Conservation (phyloP, 2,888 invertebrate species). For the Synanthedon formicaeformis region DNA sequence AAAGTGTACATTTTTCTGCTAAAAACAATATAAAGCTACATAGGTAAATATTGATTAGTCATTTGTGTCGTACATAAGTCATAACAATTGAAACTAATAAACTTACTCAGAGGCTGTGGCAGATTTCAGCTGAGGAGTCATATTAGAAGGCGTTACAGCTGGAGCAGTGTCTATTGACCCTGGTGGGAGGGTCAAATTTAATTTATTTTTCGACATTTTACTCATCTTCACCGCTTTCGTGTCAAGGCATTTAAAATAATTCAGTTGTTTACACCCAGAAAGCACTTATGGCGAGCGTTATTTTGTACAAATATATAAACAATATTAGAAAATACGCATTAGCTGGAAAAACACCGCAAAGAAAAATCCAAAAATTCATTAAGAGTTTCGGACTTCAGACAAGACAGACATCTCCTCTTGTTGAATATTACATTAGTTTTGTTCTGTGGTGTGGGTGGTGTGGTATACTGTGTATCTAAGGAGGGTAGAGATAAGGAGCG, state of each 20-base stretch:
- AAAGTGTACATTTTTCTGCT: too few relatives aligned
- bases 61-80: constrained; percentile 18
- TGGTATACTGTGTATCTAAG: too few relatives aligned
- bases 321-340: neutral
- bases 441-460: too few relatives aligned
- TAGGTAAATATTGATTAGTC: too few relatives aligned
- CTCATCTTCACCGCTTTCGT: constrained; percentile 41
- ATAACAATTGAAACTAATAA: constrained; percentile 9
- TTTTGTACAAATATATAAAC: neutral
- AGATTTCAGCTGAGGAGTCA: constrained; percentile 71
- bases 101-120: constrained; percentile 70
- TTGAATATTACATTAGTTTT: too few relatives aligned
- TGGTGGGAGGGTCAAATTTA: constrained; percentile 90
- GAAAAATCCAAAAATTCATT: neutral
- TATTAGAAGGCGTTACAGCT: constrained; percentile 69
- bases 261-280: neutral
- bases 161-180: constrained; percentile 85
- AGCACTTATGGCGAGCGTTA: neutral
- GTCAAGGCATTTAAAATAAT: neutral
- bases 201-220: constrained; percentile 91
- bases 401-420: too few relatives aligned
- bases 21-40: too few relatives aligned
- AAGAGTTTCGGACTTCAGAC: neutral
- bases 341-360: neutral
- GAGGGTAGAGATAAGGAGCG: too few relatives aligned